Evolutionary conservation across 2,797 vertebrate genomes (phyloP), one percentile per base, ranked within the genome.

Genomic region (Emydoidea blandingii): DNA sequence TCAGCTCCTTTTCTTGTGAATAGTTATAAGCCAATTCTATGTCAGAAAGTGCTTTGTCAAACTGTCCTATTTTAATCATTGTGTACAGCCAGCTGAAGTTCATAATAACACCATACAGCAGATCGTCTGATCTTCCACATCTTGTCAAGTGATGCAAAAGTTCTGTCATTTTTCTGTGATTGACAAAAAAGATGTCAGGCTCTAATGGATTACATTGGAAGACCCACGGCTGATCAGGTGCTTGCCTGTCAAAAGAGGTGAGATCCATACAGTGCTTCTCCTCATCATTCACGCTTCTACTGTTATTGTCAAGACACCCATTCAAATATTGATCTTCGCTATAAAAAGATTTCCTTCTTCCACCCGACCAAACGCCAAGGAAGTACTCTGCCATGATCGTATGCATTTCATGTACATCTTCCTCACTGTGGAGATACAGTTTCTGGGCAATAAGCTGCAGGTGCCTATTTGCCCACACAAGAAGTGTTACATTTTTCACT

Each of bases 41-140:
- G 96, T 99, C 99, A 3, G 98, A 97, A 88, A 99, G 98, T 76
- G 99, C 99, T 98, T 99, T 99, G 89, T 99, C 99, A 95, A 99
- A 99, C 95, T 99, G 99, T 90, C 99, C 99, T 65, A 99, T 99
- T 98, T 99, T 99, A 97, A 99, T 99, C 99, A 99, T 99, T 85
- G 99, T 99, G 91, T 99, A 99, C 3, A 99, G 98, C 99, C 99
- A 99, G 96, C 99, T 99, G 97, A 99, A 99, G 97, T 99, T 99
- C 99, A 99, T 99, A 95, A 99, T 99, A 96, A 99, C 99, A 34
- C 99, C 99, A 0, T 99, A 99, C 95, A 99, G 99, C 88, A 99
- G 99, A 97, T 99, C 99, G 72, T 99, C 99, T 0, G 99, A 99
- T 94, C 99, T 99, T 16, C 99, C 99, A 93, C 99, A 99, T 90